Base-by-base conservation (phyloP, 2,113 vertebrate species). In the Daubentonia madagascariensis region DNA sequence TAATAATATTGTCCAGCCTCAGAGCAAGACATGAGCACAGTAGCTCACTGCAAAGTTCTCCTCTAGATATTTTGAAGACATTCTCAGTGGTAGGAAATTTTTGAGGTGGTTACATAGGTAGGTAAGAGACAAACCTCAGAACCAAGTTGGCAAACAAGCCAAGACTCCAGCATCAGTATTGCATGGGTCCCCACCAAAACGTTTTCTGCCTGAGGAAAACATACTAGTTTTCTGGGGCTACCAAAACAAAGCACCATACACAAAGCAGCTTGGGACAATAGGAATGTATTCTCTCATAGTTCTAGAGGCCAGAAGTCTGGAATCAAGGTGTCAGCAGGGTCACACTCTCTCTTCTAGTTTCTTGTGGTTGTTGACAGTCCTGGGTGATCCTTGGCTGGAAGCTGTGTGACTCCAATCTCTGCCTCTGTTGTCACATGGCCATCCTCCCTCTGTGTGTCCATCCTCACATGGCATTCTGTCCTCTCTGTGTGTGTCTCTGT, bases 351-450 rank as follows among this genome's bases (percentile, higher is more conserved):
- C 32, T 18, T 48, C 61, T 22, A 70, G 32, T 28, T 48, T 80
- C 43, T 10, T 0, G 8, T 2, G 28, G 13, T 8, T 30, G 32
- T 30, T 9, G 0, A 2, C n/a, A n/a, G 35, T 17, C 6, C 9
- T 72, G 40, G 57, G 10, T 3, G 5, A 40, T 68, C 50, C 45
- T 30, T 30, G 59, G 32, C 16, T 40, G 32, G 30, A 5, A 14
- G 32, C 23, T 22, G 10, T 14, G 0, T 6, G 18, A n/a, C 40
- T 43, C 57, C 8, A 50, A 1, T 17, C 7, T 63, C 76, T 79
- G 76, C 14, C 76, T 79, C 17, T 5, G 4, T 5, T 8, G 25
- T 91, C 32, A n/a, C 22, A 5, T 2, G 50, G 43, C 28, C 6
- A 1, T 28, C 78, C 12, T 17, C 37, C 22, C 45, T 63, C 57